Evolutionary conservation across 2,888 invertebrate genomes (phyloP), one percentile per base, ranked within the genome.

Genomic region (Pimpla rufipes): DNA sequence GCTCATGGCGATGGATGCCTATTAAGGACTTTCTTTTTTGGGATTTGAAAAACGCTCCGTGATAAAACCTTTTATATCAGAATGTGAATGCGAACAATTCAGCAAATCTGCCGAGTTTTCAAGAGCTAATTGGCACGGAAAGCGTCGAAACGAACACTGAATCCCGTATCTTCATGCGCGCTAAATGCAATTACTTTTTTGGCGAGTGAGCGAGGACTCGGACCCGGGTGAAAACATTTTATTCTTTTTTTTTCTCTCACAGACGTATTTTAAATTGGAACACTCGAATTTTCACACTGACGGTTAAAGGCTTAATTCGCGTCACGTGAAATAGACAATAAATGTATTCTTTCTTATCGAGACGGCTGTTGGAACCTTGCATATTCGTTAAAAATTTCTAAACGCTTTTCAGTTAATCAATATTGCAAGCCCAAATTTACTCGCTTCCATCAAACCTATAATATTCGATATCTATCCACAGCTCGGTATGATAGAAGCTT

Each of bases 111-210:
- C 68, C 37, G 45, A 62, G 59, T 68, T 42, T 47, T 21, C 52
- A 37, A 37, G 21, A 42, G 81, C 68, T 78, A 68, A 79, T 78
- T 62, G 82, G 64, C 52, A 64, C 40, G 45, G n/a, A 50, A 67
- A 62, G 67, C 35, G 47, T 52, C 73, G 67, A 67, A 67, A 62
- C 52, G 67, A 62, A 81, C 57, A 73, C 47, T 50, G 71, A 70
- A 73, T 73, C 50, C 45, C 74, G 45, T 62, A 64, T 62, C 29
- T 82, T 74, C 74, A 64, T 74, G 18, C 78, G 35, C 35, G 42
- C 45, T 37, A 74, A 82, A 74, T 55, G 78, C 68, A 67, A 68
- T 73, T 74, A 45, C 62, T 11, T 35, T 78, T 78, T 57, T 74
- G 45, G 35, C 55, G 10, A 55, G 10, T 57, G 21, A 3, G n/a